These are phyloP conservation scores for Perodicticus potto DNA, from an alignment of 2,797 vertebrate species.

Conservation along the genomic window DNA sequence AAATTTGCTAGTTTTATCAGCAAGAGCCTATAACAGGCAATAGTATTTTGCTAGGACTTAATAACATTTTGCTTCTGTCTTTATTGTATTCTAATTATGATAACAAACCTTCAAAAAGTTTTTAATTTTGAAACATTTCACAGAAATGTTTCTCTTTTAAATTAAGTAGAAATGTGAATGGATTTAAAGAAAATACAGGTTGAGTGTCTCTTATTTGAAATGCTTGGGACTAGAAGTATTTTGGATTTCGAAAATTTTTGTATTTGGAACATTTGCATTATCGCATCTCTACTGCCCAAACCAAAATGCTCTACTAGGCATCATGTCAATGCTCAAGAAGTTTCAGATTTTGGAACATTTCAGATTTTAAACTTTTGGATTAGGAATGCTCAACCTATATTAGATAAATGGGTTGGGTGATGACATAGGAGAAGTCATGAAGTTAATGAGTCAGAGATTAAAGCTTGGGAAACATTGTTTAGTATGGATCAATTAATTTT, in stretches of 20 bases:
- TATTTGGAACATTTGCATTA: neutral
- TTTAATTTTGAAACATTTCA: constrained; percentile 29
- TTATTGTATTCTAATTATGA: neutral
- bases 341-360: neutral
- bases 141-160: neutral
- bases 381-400: neutral
- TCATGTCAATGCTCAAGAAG: neutral
- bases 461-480: neutral
- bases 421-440: neutral
- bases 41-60: neutral
- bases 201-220: too few species aligned
- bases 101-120: neutral
- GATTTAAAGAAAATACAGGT: neutral
- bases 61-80: constrained; percentile 6
- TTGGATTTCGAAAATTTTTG: neutral
- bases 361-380: neutral
- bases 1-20: constrained; percentile 1
- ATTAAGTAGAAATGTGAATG: neutral
- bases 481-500: neutral
- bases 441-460: neutral
- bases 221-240: neutral
- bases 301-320: neutral
- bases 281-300: neutral
- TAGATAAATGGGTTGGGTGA: neutral
- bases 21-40: neutral